A percentile compares a stretch with the other conserved stretches of the same genome.
These are phyloP conservation scores for Acipenser transmontanus DNA, from an alignment of 2,797 vertebrate genomes.

Conservation along the genomic window DNA sequence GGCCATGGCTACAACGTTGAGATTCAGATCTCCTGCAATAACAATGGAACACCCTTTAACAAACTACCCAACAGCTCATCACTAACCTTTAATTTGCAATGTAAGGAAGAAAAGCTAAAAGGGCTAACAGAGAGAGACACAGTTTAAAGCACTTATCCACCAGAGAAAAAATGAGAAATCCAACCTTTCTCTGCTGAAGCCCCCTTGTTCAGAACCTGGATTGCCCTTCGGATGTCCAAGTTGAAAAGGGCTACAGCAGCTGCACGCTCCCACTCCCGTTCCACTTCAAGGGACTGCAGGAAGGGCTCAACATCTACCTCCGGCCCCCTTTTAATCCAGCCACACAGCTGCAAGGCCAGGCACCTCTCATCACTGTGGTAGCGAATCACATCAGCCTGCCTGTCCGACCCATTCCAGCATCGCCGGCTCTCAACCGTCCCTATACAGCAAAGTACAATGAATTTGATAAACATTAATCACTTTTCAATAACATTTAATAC, in stretches of 20 bases:
- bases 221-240: constrained; percentile 88
- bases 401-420: constrained; percentile 84
- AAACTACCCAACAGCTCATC: constrained; percentile 27
- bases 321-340: constrained; percentile 84
- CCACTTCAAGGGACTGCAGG: constrained; percentile 83
- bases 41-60: constrained; percentile 29
- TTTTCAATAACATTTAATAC: too few species aligned
- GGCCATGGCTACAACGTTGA: constrained; percentile 97
- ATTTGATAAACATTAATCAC: too few species aligned
- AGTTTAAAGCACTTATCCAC: constrained; percentile 8
- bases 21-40: constrained; percentile 83
- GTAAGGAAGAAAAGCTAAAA: constrained; percentile 16
- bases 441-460: constrained; percentile 27
- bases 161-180: background rate
- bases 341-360: constrained; percentile 87
- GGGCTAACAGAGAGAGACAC: background rate
- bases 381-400: constrained; percentile 74
- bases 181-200: constrained; percentile 84
- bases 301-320: constrained; percentile 85
- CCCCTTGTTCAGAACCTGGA: constrained; percentile 93
- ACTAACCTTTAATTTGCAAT: background rate
- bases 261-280: constrained; percentile 88
- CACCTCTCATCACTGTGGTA: constrained; percentile 88
- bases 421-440: constrained; percentile 80
- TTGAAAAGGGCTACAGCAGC: constrained; percentile 95